Conservation (phyloP, 2,888 invertebrate species). For the Tolmerus cingulatus region DNA sequence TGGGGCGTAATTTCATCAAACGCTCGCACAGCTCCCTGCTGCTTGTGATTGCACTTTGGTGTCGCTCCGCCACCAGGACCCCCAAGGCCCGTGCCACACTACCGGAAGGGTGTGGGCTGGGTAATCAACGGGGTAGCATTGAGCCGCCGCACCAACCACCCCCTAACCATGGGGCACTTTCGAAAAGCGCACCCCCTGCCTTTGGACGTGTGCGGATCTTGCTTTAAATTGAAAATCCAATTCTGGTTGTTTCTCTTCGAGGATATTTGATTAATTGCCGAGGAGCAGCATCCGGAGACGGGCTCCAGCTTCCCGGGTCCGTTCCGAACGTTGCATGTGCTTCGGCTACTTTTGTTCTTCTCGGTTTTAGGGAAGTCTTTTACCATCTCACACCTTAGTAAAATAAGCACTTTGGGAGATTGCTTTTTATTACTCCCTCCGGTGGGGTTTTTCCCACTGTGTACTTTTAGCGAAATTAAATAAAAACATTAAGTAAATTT, state of each 20-base stretch:
- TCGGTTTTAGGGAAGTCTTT: background rate
- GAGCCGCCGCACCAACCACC: background rate
- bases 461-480: background rate
- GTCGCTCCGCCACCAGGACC: background rate
- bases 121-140: background rate
- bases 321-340: background rate
- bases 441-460: background rate
- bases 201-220: background rate
- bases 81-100: background rate
- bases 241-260: conserved; percentile 8
- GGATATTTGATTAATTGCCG: conserved; percentile 7
- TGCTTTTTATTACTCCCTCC: background rate
- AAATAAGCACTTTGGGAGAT: background rate
- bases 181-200: background rate
- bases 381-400: background rate
- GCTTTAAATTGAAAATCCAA: background rate
- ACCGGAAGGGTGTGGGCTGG: background rate
- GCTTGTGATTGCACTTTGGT: conserved; percentile 1
- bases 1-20: conserved; percentile 14
- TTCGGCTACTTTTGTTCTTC: background rate
- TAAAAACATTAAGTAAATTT: background rate
- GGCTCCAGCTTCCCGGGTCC: background rate
- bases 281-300: background rate
- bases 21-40: background rate
- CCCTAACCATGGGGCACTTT: background rate